Conservation (phyloP, 1,140 invertebrate species). For the Venturia canescens region DNA sequence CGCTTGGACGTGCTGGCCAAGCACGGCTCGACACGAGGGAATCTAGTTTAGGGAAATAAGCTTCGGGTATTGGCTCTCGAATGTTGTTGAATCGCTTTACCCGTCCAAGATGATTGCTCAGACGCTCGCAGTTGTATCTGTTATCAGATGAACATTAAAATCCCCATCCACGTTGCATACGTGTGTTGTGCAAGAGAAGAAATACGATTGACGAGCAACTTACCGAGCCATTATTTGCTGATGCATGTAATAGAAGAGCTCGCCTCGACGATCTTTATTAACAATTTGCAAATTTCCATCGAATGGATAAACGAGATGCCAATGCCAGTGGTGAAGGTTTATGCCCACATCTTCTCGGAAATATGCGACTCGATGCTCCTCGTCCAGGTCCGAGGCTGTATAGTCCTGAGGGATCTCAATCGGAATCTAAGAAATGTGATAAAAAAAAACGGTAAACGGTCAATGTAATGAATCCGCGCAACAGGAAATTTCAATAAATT, state of each 20-base stretch:
- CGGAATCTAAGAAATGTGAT: constrained; percentile 71
- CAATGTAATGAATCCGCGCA: too few relatives aligned
- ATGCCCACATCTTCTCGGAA: constrained; percentile 80
- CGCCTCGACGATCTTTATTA: constrained; percentile 79
- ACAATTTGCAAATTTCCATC: constrained; percentile 77
- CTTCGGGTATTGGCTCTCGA: constrained; percentile 81
- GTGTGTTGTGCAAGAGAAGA: neutral
- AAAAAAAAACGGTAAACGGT: too few relatives aligned
- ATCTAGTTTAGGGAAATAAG: constrained; percentile 86
- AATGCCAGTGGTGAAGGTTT: constrained; percentile 89
- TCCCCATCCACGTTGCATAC: constrained; percentile 3
- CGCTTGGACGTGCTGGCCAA: constrained; percentile 81
- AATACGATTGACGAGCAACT: neutral
- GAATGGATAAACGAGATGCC: constrained; percentile 88
- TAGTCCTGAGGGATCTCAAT: constrained; percentile 85
- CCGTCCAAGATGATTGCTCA: constrained; percentile 80
- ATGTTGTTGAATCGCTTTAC: constrained; percentile 80
- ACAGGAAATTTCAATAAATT: too few relatives aligned
- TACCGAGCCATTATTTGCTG: constrained; percentile 75
- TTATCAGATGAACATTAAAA: constrained; percentile 50
- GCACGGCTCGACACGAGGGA: constrained; percentile 80
- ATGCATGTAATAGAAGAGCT: constrained; percentile 81
- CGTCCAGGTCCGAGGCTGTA: constrained; percentile 84
- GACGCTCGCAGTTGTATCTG: constrained; percentile 85
- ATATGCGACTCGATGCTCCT: constrained; percentile 84